Evolutionary conservation across 2,797 vertebrate genomes (phyloP).

Genomic region (Pseudomugil tenellus): DNA sequence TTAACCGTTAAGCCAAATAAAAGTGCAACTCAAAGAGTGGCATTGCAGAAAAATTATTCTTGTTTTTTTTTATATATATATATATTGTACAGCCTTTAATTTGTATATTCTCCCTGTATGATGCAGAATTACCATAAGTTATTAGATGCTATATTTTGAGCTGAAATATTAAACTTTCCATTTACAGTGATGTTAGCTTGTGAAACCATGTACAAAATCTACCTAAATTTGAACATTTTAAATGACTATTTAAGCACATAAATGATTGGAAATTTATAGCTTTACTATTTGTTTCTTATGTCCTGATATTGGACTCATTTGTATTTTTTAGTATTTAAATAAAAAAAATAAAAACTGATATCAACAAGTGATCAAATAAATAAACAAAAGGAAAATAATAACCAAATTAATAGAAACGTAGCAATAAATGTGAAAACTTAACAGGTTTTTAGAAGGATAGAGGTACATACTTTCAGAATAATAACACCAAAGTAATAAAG

Average conservation of each 20-base stretch:
- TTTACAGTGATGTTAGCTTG: neutral
- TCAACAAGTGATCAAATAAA: neutral
- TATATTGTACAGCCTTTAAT: no score
- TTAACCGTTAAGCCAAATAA: neutral
- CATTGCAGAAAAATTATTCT: neutral
- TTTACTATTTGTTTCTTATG: neutral
- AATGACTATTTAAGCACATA: neutral
- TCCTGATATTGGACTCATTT: neutral
- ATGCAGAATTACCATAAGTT: neutral
- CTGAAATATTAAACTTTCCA: neutral
- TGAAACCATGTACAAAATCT: neutral
- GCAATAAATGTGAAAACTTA: neutral
- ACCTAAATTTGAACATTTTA: neutral
- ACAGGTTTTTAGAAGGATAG: neutral
- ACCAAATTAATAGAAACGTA: neutral
- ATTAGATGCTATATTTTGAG: neutral
- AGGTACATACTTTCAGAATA: neutral
- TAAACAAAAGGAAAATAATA: neutral
- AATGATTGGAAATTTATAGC: neutral
- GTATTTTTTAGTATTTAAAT: neutral
- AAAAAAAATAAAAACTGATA: neutral
- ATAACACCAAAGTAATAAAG: neutral
- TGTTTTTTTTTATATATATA: no score
- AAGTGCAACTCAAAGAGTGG: neutral
- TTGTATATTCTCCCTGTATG: neutral